Percentiles rank a stretch among this genome's conserved stretches.
These are phyloP conservation scores for Tragelaphus imberbis DNA, from an alignment of 2,113 vertebrate species.

Conservation along the genomic window DNA sequence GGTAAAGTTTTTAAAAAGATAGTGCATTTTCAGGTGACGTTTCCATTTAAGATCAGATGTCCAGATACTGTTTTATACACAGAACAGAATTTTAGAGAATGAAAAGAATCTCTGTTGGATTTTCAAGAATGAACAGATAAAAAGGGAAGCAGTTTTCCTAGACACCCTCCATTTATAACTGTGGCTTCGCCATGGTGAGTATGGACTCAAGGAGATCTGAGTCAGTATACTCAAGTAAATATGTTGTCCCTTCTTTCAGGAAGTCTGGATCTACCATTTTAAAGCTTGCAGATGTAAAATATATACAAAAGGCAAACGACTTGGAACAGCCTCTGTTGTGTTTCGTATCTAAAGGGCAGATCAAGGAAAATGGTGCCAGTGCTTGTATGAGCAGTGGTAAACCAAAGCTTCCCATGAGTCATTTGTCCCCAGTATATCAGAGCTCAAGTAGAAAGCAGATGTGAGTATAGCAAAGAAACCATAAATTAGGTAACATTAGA, in stretches of 20 bases:
- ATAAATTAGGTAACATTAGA: background rate
- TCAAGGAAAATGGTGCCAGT: background rate
- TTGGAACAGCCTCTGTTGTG: background rate
- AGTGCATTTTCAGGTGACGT: background rate
- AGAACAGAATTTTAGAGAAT: background rate
- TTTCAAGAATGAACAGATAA: conserved; percentile 27
- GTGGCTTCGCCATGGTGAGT: background rate
- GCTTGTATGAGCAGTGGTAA: background rate
- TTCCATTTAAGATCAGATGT: background rate
- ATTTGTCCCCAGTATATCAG: background rate
- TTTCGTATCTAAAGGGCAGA: background rate
- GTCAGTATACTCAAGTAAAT: background rate
- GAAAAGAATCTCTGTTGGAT: background rate
- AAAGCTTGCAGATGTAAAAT: background rate
- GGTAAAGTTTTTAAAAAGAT: background rate
- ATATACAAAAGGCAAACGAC: background rate
- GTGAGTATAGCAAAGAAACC: background rate
- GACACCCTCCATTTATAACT: background rate
- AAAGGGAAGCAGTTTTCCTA: conserved; percentile 18
- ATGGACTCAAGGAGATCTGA: background rate
- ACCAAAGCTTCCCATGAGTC: background rate
- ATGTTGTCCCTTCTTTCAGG: background rate
- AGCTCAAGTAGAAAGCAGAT: background rate
- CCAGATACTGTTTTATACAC: background rate
- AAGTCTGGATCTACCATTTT: background rate